Evolutionary conservation across 2,797 vertebrate species (phyloP), one percentile per base, ranked within the genome.

Genomic region (Glyptemys insculpta): DNA sequence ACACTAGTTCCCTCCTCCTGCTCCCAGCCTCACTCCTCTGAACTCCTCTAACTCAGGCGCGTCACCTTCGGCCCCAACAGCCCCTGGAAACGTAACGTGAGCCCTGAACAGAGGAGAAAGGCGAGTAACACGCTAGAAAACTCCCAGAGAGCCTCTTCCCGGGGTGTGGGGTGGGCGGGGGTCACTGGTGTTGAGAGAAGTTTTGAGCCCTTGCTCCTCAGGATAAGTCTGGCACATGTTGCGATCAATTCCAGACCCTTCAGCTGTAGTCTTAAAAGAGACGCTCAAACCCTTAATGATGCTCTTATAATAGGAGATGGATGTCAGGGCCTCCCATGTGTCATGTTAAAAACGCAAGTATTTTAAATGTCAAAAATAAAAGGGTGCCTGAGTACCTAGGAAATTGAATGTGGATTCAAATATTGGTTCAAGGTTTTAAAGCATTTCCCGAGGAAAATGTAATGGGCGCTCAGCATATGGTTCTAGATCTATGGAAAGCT

Each of bases 291-390:
- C 19, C 3, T 41, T 12, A 6, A 21, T 41, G n/a, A 11, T 25
- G 19, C 12, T 91, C 79, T 49, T 78, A 3, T 59, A 44, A 21
- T 1, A 2, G 10, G 3, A 5, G 16, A 3, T 34, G 52, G n/a
- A 41, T 34, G 34, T 9, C 11, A 8, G 54, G 81, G 57, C 8
- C 21, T 85, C 12, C 6, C 29, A 1, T 34, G 49, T 56, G 56
- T 19, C 0, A 0, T 31, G 52, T n/a, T n/a, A 81, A 37, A 65
- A 81, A 19, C 2, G 1, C 6, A 65, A 79, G 50, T 37, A 2
- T 80, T 90, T 81, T 1, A 1, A 74, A 34, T 92, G 87, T 21
- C 85, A 81, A 29, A 11, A 90, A 88, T 88, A 88, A 41, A 41
- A 72, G 25, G 37, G 37, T 23, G 19, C 21, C 37, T 5, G 49